phyloP scores from a whole-genome alignment of 2,797 vertebrate species.

The Tarsius wallacei region DNA sequence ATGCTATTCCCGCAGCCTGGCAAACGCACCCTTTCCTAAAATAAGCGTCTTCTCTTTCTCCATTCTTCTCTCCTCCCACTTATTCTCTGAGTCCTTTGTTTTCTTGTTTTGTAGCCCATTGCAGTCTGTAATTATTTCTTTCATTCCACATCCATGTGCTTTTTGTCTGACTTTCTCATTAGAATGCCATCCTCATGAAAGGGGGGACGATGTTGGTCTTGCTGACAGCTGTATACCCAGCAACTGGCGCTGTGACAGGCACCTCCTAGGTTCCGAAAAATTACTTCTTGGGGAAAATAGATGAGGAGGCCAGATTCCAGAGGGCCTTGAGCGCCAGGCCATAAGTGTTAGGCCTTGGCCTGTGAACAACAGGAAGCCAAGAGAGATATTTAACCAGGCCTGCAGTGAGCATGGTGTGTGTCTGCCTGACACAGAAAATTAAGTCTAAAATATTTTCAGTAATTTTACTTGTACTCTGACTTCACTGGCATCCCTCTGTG shows the following conservation, averaged over 20 bases:
- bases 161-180: not conserved
- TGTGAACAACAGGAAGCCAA: constrained; percentile 6
- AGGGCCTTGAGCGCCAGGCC: not conserved
- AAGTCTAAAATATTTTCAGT: constrained; percentile 83
- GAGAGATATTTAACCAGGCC: constrained; percentile 69
- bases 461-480: constrained; percentile 76
- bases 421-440: constrained; percentile 76
- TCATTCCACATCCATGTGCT: not conserved
- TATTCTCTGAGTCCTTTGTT: not conserved
- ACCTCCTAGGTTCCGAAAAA: not conserved
- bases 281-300: constrained; percentile 10
- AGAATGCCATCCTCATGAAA: not conserved
- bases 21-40: not conserved
- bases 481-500: constrained; percentile 72
- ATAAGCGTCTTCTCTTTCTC: not conserved
- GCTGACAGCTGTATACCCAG: not conserved
- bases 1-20: constrained; percentile 6
- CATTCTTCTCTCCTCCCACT: no score
- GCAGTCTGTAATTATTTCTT: not conserved
- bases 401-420: not conserved
- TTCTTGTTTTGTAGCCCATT: not conserved
- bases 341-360: not conserved
- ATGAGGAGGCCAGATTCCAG: constrained; percentile 27
- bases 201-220: not conserved
- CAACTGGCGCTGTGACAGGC: not conserved